Conservation (phyloP, 2,888 invertebrate species). For the Rugalucina vietnamica region DNA sequence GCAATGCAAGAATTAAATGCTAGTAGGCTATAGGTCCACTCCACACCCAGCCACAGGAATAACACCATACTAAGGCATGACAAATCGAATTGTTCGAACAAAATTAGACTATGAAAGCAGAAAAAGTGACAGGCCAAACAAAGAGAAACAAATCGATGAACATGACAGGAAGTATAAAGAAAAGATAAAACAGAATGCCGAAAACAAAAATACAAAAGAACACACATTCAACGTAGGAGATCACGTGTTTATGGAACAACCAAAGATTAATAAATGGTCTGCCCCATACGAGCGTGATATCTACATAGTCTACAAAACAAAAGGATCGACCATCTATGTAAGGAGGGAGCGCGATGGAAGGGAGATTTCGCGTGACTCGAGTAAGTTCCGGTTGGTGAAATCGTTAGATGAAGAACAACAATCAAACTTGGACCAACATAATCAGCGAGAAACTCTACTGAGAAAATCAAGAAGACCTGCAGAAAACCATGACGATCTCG, state of each 20-base stretch:
- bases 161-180: not conserved
- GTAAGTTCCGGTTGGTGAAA: too few relatives aligned
- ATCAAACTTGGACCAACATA: too few relatives aligned
- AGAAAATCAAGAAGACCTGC: too few relatives aligned
- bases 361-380: not conserved
- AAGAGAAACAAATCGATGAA: not conserved
- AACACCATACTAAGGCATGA: conserved; percentile 42
- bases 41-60: conserved; percentile 49
- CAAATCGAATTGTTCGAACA: conserved; percentile 26
- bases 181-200: not conserved
- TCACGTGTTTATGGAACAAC: conserved; percentile 28
- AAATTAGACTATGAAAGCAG: conserved; percentile 25
- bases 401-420: too few relatives aligned
- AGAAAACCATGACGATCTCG: too few relatives aligned
- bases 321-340: conserved; percentile 37
- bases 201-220: not conserved
- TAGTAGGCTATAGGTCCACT: conserved; percentile 45
- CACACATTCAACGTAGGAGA: conserved; percentile 36
- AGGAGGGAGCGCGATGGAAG: conserved; percentile 31
- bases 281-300: conserved; percentile 41
- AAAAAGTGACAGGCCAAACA: not conserved
- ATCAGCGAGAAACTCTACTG: too few relatives aligned
- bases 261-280: conserved; percentile 35
- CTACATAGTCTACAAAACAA: conserved; percentile 22
- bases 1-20: conserved; percentile 50